Base-by-base conservation (phyloP, 2,888 invertebrate species). In the Strigamia transsilvanica region DNA sequence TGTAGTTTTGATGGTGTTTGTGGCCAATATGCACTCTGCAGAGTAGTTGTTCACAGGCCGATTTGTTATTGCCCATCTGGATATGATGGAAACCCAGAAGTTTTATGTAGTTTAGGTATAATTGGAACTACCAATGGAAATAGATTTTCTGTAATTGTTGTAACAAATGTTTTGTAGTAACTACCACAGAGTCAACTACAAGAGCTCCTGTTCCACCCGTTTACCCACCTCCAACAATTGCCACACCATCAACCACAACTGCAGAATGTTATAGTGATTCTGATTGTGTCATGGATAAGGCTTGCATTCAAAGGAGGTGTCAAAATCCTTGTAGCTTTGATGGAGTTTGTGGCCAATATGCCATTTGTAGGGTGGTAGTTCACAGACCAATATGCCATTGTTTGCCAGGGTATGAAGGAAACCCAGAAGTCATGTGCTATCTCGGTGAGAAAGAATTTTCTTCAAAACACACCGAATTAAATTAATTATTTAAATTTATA, bases 321-420 rank as follows among this genome's bases (percentile, higher is more conserved):
- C 81, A 83, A 7, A 84, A 85, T 82, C 85, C 85, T 79, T 85
- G 85, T 56, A 38, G 32, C 2, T 46, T 83, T 42, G 32, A 80
- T 42, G 92, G 92, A 82, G 92, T 93, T 10, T 95, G 95, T 87
- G 95, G 94, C 46, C 89, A 92, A 46, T 91, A 91, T 85, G 93
- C 94, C 15, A 88, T 91, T 80, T 96, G 96, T 86, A 93, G 94
- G 86, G 94, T 95, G 0, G 87, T 93, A 80, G 92, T 94, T 86
- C 95, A 96, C 86, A 91, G 91, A 83, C 92, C 94, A 0, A 91
- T 91, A 4, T 96, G 96, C 87, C 94, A 93, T 88, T 96, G 96
- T 87, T 91, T 93, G 77, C 90, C 92, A 85, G 92, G 92, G 87
- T 95, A 93, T 87, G 91, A 93, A 85, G 95, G 96, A 73, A 91